Evolutionary conservation across 2,888 invertebrate genomes (phyloP).

Genomic region (Smittia aterrima): DNA sequence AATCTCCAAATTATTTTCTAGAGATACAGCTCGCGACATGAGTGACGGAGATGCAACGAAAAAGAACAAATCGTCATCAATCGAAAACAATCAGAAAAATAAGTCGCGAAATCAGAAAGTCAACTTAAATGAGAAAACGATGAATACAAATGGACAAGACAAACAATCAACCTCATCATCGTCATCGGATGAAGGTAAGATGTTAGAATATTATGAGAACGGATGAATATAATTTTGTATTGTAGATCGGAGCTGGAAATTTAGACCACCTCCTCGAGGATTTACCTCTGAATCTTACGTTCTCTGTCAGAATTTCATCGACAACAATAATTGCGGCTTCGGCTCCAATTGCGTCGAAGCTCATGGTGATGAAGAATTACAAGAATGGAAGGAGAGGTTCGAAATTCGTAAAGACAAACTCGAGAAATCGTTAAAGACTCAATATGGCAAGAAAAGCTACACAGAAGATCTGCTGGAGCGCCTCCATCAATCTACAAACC

Average conservation of each 20-base stretch:
- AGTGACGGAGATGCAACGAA: conserved; percentile 31
- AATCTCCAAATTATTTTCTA: not conserved
- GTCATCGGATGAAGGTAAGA: conserved; percentile 35
- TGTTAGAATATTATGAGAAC: not conserved
- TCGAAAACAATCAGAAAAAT: conserved; percentile 31
- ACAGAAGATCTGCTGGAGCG: conserved; percentile 65
- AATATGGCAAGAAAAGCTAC: conserved; percentile 60
- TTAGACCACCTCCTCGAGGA: conserved; percentile 68
- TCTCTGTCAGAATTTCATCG: conserved; percentile 61
- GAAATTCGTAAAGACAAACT: conserved; percentile 64
- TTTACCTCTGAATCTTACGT: conserved; percentile 64
- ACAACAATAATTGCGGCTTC: conserved; percentile 62
- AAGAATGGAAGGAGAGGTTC: conserved; percentile 72
- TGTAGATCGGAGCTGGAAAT: conserved; percentile 62
- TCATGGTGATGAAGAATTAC: conserved; percentile 67
- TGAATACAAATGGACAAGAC: conserved; percentile 12
- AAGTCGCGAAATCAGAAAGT: conserved; percentile 22
- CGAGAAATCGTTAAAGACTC: conserved; percentile 63
- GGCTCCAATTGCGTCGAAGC: conserved; percentile 73
- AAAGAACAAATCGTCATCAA: conserved; percentile 31
- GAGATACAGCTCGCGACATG: not conserved
- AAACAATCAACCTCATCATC: not conserved
- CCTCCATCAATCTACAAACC: conserved; percentile 62
- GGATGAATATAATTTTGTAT: not conserved
- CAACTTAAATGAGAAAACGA: conserved; percentile 26